These are phyloP conservation scores for Onychostoma macrolepis DNA, from an alignment of 2,113 vertebrate genomes.

Conservation along the genomic window DNA sequence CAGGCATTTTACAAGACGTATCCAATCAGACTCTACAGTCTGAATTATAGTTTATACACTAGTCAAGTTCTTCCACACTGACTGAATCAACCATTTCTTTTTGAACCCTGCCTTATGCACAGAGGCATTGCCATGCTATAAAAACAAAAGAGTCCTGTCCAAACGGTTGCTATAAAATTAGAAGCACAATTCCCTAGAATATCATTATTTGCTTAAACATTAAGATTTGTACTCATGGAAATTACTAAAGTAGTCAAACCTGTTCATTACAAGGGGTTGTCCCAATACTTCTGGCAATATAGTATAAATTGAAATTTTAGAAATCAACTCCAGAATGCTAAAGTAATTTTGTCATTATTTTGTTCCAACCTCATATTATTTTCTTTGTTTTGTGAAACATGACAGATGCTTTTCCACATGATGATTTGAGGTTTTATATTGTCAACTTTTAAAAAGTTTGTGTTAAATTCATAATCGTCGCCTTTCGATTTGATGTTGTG, in stretches of 20 bases:
- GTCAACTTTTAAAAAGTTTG: background rate
- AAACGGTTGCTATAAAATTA: too few species aligned
- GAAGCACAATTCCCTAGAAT: too few species aligned
- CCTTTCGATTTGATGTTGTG: background rate
- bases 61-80: too few species aligned
- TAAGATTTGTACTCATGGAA: too few species aligned
- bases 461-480: background rate
- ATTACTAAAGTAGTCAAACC: too few species aligned
- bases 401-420: background rate
- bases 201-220: too few species aligned
- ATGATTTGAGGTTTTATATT: background rate
- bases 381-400: slow-evolving; percentile 1
- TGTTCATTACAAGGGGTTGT: too few species aligned
- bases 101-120: too few species aligned
- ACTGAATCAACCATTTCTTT: too few species aligned
- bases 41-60: background rate
- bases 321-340: background rate
- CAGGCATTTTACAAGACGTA: background rate
- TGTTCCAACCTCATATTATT: background rate
- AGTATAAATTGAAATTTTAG: background rate
- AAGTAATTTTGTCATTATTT: background rate
- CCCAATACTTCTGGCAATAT: too few species aligned
- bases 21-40: background rate
- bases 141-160: too few species aligned
- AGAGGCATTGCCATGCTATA: too few species aligned